phyloP scores from a whole-genome alignment of 2,113 vertebrate species.

The Microcebus tavaratra region DNA sequence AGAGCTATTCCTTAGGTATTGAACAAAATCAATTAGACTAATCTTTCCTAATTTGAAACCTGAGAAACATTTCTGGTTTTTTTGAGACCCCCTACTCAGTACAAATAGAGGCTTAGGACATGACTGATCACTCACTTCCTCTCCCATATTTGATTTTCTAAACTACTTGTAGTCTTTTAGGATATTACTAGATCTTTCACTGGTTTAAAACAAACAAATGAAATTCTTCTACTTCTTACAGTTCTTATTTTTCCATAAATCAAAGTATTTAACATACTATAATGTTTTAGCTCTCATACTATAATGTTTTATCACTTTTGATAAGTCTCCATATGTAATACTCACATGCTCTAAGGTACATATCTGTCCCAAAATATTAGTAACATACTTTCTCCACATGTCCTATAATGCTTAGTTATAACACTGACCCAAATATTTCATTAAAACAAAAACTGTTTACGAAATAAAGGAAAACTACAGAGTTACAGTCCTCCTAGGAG shows the following conservation, averaged over 20 bases:
- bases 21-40: background rate
- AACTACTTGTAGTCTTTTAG: background rate
- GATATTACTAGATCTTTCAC: background rate
- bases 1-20: background rate
- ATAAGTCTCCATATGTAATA: slow-evolving; percentile 29
- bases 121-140: background rate
- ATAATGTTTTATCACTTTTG: slow-evolving; percentile 44
- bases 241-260: slow-evolving; percentile 3
- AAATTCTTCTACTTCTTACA: slow-evolving; percentile 39
- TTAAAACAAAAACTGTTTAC: slow-evolving; percentile 37
- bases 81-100: background rate
- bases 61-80: slow-evolving; percentile 28
- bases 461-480: slow-evolving; percentile 44
- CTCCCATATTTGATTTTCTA: slow-evolving; percentile 39
- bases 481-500: background rate
- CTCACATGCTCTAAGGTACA: background rate
- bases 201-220: slow-evolving; percentile 43
- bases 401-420: slow-evolving; percentile 14
- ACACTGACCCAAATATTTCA: background rate
- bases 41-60: slow-evolving; percentile 2
- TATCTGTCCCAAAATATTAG: background rate
- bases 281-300: slow-evolving; percentile 34
- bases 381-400: slow-evolving; percentile 2
- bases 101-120: background rate
- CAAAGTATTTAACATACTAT: slow-evolving; percentile 24